These are phyloP conservation scores for Rhinella marina DNA, from an alignment of 2,797 vertebrate genomes.

Conservation along the genomic window DNA sequence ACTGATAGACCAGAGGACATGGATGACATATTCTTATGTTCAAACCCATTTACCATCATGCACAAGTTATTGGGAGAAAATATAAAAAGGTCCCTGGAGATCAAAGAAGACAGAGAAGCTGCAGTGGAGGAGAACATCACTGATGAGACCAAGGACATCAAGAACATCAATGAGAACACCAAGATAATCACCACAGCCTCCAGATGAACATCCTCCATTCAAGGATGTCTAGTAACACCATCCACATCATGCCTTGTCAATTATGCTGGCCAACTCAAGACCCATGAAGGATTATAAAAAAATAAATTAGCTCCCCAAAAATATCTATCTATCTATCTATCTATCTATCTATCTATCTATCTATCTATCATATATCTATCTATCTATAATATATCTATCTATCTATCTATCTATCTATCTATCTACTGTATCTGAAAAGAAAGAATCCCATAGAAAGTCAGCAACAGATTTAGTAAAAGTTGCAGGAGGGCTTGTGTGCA, in stretches of 20 bases:
- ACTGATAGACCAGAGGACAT: not conserved
- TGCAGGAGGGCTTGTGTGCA: not conserved
- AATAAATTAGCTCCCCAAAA: too few species aligned
- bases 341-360: too few species aligned
- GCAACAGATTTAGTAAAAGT: not conserved
- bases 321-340: too few species aligned
- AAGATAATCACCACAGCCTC: not conserved
- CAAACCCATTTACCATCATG: not conserved
- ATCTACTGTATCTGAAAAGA: too few species aligned
- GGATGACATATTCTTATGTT: not conserved
- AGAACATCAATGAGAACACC: too few species aligned
- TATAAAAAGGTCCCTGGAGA: not conserved
- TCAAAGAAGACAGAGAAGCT: not conserved
- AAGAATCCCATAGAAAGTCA: too few species aligned
- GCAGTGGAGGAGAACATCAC: not conserved
- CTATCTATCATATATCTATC: too few species aligned
- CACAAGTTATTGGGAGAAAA: not conserved
- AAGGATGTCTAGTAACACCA: too few species aligned
- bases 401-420: too few species aligned
- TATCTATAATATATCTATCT: too few species aligned
- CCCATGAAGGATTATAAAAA: not conserved
- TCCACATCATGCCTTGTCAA: too few species aligned
- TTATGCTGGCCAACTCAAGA: too few species aligned
- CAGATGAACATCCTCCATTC: not conserved
- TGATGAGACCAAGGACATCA: not conserved